A percentile compares a stretch with the other conserved stretches of the same genome.
Evolutionary conservation across 2,113 vertebrate genomes (phyloP).

Genomic region (Hippopotamus amphibius): DNA sequence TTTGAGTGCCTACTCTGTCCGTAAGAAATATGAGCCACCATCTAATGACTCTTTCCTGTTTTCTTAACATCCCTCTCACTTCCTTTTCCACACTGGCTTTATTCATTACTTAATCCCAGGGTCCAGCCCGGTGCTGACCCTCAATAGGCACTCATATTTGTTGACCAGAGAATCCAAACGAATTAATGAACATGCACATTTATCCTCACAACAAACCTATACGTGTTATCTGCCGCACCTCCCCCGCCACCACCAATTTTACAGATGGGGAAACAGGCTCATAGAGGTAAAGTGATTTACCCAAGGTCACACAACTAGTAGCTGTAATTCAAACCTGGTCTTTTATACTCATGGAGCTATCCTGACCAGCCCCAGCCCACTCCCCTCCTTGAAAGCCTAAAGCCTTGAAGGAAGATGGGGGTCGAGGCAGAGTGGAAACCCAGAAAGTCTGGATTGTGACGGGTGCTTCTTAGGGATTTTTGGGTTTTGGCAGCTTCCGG

Average conservation of each 20-base stretch:
- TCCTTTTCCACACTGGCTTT: background rate
- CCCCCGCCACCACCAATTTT: background rate
- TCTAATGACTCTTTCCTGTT: background rate
- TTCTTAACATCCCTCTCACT: background rate
- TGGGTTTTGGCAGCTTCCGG: slow-evolving; percentile 63
- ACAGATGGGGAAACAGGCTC: slow-evolving; percentile 7
- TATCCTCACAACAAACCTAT: background rate
- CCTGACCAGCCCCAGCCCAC: background rate
- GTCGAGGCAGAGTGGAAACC: background rate
- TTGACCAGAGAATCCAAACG: background rate
- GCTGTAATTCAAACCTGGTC: background rate
- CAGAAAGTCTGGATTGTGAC: slow-evolving; percentile 27
- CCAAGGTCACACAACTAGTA: background rate
- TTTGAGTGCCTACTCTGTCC: background rate
- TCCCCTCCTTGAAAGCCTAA: background rate
- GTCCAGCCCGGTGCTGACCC: background rate
- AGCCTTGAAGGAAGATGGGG: background rate
- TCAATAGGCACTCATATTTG: background rate
- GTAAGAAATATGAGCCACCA: slow-evolving; percentile 18
- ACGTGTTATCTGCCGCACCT: background rate
- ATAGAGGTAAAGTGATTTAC: background rate
- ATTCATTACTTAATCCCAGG: background rate
- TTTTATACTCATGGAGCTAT: background rate
- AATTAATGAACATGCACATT: background rate
- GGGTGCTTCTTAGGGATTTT: slow-evolving; percentile 54